These are phyloP conservation scores for Cetonia aurata DNA, from an alignment of 2,888 invertebrate genomes.

Conservation along the genomic window DNA sequence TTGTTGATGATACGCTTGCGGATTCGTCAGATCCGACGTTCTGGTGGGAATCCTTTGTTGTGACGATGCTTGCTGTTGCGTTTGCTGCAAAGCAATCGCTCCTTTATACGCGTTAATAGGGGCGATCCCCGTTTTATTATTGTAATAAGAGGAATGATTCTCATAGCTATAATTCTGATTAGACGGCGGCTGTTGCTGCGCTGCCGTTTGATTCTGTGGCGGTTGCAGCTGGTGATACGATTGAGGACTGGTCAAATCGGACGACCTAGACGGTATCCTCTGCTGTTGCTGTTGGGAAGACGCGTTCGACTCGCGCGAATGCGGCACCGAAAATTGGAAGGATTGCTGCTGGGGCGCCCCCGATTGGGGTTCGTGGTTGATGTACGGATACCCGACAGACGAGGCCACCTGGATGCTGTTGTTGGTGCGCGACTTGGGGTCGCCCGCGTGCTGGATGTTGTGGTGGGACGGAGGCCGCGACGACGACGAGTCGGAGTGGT, in stretches of 20 bases:
- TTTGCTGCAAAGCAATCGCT: conserved; percentile 45
- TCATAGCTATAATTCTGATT: too few relatives aligned
- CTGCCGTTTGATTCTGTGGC: conserved; percentile 22
- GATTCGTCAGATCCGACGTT: conserved; percentile 29
- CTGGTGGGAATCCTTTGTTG: conserved; percentile 37
- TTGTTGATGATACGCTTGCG: conserved; percentile 43
- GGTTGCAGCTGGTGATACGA: conserved; percentile 58
- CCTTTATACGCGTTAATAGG: too few relatives aligned
- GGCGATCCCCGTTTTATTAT: conserved; percentile 49
- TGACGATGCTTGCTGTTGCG: conserved; percentile 12
- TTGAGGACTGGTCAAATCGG: conserved; percentile 51
- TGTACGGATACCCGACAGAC: conserved; percentile 43
- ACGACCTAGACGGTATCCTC: conserved; percentile 45
- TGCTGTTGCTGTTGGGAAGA: conserved; percentile 45
- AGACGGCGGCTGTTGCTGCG: conserved; percentile 1
- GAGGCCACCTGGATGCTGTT: conserved; percentile 51
- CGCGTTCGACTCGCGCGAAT: conserved; percentile 45
- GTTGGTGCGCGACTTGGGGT: conserved; percentile 40
- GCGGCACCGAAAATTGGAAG: conserved; percentile 47
- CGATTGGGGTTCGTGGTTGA: conserved; percentile 38
- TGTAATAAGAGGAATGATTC: conserved; percentile 49
- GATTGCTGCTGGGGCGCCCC: conserved; percentile 45
- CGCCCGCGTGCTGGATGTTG: conserved; percentile 41
- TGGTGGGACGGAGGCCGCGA: conserved; percentile 48
- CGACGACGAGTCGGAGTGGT: conserved; percentile 59